Conservation (phyloP, 1,140 invertebrate genomes). For the Drosophila tsacasi region DNA sequence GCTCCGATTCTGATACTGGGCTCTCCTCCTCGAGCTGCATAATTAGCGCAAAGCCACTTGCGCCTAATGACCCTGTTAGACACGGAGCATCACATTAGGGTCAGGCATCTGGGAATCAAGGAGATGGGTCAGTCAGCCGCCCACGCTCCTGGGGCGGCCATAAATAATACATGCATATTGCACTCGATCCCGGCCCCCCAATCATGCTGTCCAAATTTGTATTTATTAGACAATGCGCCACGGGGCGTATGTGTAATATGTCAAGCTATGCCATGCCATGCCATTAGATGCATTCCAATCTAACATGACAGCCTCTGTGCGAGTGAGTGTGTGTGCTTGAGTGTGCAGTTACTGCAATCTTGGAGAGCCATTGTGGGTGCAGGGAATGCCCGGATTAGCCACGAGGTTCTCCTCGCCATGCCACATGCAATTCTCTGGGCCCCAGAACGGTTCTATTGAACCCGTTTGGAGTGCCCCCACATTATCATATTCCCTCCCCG, state of each 20-base stretch:
- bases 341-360: slow-evolving; percentile 31
- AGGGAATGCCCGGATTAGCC: slow-evolving; percentile 45
- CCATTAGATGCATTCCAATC: slow-evolving; percentile 76
- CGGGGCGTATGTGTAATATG: slow-evolving; percentile 82
- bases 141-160: slow-evolving; percentile 52
- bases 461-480: slow-evolving; percentile 58
- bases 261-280: slow-evolving; percentile 43
- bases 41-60: slow-evolving; percentile 84
- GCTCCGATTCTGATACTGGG: slow-evolving; percentile 5
- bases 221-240: slow-evolving; percentile 79
- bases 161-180: slow-evolving; percentile 62
- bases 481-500: slow-evolving; percentile 68
- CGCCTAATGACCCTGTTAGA: slow-evolving; percentile 81
- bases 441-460: slow-evolving; percentile 74
- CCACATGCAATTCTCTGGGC: slow-evolving; percentile 29
- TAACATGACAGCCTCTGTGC: slow-evolving; percentile 54
- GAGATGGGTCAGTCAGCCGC: slow-evolving; percentile 51
- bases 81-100: slow-evolving; percentile 56
- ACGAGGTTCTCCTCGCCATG: slow-evolving; percentile 17
- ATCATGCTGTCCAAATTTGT: slow-evolving; percentile 79
- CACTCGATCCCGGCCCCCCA: slow-evolving; percentile 46
- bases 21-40: slow-evolving; percentile 46
- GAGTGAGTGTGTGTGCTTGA: background rate
- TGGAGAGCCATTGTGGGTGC: slow-evolving; percentile 34
- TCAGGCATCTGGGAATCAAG: slow-evolving; percentile 21